These are phyloP conservation scores for Isoperla grammatica DNA, from an alignment of 2,888 invertebrate genomes.

Conservation along the genomic window DNA sequence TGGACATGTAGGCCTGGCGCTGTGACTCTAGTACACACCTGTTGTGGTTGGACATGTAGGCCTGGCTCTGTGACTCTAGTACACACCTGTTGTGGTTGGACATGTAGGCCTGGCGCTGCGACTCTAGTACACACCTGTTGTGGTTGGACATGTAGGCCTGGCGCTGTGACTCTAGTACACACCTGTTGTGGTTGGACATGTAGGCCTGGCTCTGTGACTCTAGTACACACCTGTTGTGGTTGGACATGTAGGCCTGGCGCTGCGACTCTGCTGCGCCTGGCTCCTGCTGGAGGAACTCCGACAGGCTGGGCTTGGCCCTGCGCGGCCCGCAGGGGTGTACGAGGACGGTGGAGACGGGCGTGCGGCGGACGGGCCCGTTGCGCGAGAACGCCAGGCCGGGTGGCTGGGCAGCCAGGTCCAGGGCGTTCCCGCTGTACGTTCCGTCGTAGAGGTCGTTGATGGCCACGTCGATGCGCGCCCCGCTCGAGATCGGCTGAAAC, in stretches of 20 bases:
- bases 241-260: conserved; percentile 75
- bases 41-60: too few relatives aligned
- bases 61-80: too few relatives aligned
- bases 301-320: conserved; percentile 61
- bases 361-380: conserved; percentile 64
- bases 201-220: too few relatives aligned
- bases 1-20: too few relatives aligned
- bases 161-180: too few relatives aligned
- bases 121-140: too few relatives aligned
- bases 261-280: conserved; percentile 73
- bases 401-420: conserved; percentile 73
- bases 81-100: too few relatives aligned
- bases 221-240: conserved; percentile 82
- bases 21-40: too few relatives aligned
- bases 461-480: conserved; percentile 89
- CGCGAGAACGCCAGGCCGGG: conserved; percentile 66
- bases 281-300: conserved; percentile 84
- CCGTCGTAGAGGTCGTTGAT: conserved; percentile 95
- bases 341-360: conserved; percentile 70
- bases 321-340: conserved; percentile 62
- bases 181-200: too few relatives aligned
- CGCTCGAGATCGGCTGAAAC: conserved; percentile 63
- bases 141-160: too few relatives aligned
- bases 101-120: too few relatives aligned
- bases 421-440: conserved; percentile 89